Evolutionary conservation across 2,888 invertebrate species (phyloP).

Genomic region (Heliconius erato): DNA sequence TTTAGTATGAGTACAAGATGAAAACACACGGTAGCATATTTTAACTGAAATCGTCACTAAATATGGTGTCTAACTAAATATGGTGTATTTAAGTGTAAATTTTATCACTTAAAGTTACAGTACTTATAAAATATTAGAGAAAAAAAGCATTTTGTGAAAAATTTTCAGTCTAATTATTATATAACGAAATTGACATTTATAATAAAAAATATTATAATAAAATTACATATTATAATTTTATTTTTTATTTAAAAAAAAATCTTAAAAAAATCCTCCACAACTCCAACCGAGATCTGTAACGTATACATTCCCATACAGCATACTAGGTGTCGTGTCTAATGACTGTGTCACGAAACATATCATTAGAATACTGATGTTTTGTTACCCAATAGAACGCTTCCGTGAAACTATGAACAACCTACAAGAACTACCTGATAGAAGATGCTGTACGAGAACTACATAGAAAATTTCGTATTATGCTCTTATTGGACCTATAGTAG

Average conservation of each 20-base stretch:
- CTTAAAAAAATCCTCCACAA: not conserved
- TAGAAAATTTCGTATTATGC: not conserved
- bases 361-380: slow-evolving; percentile 51
- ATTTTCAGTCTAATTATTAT: too few species aligned
- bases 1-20: slow-evolving; percentile 1
- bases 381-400: slow-evolving; percentile 46
- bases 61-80: too few species aligned
- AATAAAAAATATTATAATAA: not conserved
- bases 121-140: too few species aligned
- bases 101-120: not conserved
- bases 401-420: slow-evolving; percentile 43
- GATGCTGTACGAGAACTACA: not conserved
- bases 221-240: not conserved
- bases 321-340: slow-evolving; percentile 62
- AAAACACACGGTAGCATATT: slow-evolving; percentile 21
- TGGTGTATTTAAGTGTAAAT: not conserved
- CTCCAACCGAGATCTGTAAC: not conserved
- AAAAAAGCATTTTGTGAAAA: too few species aligned
- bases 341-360: slow-evolving; percentile 65
- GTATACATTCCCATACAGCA: slow-evolving; percentile 11
- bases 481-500: not conserved
- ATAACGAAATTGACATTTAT: too few species aligned
- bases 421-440: not conserved
- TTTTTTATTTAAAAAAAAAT: not conserved
- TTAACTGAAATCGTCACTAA: not conserved